A percentile compares a stretch with the other conserved stretches of the same genome.
Evolutionary conservation across 2,113 vertebrate species (phyloP).

Genomic region (Plecturocebus donacophilus): DNA sequence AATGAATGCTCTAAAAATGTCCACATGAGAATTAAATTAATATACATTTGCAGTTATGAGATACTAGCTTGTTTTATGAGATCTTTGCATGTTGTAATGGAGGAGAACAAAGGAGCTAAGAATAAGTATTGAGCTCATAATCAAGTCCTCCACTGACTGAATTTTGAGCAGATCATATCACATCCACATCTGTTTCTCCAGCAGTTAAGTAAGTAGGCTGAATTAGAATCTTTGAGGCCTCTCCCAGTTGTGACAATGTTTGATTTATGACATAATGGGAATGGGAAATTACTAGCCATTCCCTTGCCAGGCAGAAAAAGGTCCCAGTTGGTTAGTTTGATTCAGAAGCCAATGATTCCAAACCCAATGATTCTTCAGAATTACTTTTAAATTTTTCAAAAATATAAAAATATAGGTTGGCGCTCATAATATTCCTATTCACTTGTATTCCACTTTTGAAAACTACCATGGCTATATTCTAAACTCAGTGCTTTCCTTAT

Average conservation of each 20-base stretch:
- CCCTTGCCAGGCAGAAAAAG: background rate
- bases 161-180: background rate
- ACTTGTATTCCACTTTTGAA: background rate
- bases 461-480: background rate
- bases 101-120: background rate
- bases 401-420: background rate
- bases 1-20: conserved; percentile 29
- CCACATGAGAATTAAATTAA: conserved; percentile 11
- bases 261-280: background rate
- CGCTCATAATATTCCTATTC: background rate
- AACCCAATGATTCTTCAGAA: background rate
- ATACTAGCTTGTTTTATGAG: background rate
- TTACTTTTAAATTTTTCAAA: background rate
- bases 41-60: background rate
- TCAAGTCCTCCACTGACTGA: background rate
- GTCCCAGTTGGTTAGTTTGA: background rate
- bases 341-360: background rate
- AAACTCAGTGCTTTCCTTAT: background rate
- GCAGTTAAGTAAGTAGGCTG: background rate
- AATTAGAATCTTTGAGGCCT: background rate
- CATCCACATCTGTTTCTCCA: background rate
- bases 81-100: background rate
- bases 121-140: background rate
- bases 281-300: background rate
- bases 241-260: background rate